phyloP scores from a whole-genome alignment of 2,797 vertebrate genomes.

The Takifugu ocellatus region DNA sequence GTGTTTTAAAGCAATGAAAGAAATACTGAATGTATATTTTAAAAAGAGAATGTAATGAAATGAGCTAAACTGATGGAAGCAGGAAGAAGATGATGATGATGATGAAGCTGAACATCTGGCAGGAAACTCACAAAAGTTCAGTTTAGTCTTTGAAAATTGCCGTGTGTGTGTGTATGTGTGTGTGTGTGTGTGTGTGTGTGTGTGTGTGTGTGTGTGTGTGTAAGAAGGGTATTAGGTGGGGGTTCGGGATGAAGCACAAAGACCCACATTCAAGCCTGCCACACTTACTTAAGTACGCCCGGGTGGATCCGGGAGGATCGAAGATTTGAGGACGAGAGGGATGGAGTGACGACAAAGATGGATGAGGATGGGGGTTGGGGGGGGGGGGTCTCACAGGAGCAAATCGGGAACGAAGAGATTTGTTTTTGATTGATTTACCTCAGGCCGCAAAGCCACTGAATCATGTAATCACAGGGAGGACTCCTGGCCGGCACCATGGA shows the following conservation, averaged over 20 bases:
- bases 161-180: too few species aligned
- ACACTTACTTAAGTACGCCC: slow-evolving; percentile 58
- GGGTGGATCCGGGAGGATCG: slow-evolving; percentile 33
- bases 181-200: background rate
- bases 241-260: slow-evolving; percentile 52
- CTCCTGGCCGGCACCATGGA: slow-evolving; percentile 27
- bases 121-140: slow-evolving; percentile 28
- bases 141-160: too few species aligned
- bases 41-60: slow-evolving; percentile 20
- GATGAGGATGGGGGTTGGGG: slow-evolving; percentile 7
- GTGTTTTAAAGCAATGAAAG: slow-evolving; percentile 5
- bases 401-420: slow-evolving; percentile 12
- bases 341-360: slow-evolving; percentile 1
- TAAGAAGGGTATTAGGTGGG: slow-evolving; percentile 9
- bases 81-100: slow-evolving; percentile 38
- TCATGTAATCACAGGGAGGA: slow-evolving; percentile 39
- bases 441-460: slow-evolving; percentile 40
- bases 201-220: slow-evolving; percentile 20
- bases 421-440: slow-evolving; percentile 53
- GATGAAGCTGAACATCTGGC: slow-evolving; percentile 61
- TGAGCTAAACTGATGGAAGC: slow-evolving; percentile 23
- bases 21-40: slow-evolving; percentile 30
- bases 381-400: background rate
- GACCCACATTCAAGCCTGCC: slow-evolving; percentile 54
- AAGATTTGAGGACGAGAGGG: slow-evolving; percentile 36